Conservation (phyloP, 2,797 vertebrate genomes). For the Antennarius maculatus region DNA sequence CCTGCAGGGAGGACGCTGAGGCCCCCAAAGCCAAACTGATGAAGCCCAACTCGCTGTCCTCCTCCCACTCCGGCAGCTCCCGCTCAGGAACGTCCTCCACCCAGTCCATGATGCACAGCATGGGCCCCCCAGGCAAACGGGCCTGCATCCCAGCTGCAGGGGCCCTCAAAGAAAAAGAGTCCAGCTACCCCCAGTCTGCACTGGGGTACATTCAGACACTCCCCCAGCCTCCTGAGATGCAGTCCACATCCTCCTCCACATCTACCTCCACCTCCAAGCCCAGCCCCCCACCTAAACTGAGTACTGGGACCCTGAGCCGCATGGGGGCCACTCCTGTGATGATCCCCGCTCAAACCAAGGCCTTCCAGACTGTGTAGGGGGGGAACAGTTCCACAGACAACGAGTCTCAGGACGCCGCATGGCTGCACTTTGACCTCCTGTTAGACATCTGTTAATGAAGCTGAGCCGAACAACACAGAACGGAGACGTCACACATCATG, state of each 20-base stretch:
- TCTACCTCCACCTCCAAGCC: constrained; percentile 73
- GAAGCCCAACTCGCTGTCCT: constrained; percentile 91
- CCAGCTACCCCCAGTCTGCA: no score
- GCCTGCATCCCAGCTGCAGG: constrained; percentile 80
- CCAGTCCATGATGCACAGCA: constrained; percentile 89
- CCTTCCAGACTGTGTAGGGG: constrained; percentile 80
- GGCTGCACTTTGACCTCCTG: no score
- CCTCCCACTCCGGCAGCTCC: constrained; percentile 87
- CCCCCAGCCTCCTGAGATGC: constrained; percentile 74
- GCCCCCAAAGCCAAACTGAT: constrained; percentile 91
- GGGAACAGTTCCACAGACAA: no score
- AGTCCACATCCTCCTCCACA: constrained; percentile 81
- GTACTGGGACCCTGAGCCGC: constrained; percentile 54
- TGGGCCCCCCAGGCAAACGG: constrained; percentile 81
- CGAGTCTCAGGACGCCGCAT: no score
- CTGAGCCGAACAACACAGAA: no score
- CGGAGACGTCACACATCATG: no score
- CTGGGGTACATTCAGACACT: constrained; percentile 67
- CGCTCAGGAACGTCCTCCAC: constrained; percentile 91
- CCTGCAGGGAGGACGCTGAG: constrained; percentile 89
- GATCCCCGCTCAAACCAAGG: constrained; percentile 85
- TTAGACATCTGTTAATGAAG: no score
- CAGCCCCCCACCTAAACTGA: constrained; percentile 55
- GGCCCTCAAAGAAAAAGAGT: constrained; percentile 61
- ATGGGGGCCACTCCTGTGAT: constrained; percentile 78